phyloP scores from a whole-genome alignment of 1,140 invertebrate species.

The Meloidogyne floridensis region DNA sequence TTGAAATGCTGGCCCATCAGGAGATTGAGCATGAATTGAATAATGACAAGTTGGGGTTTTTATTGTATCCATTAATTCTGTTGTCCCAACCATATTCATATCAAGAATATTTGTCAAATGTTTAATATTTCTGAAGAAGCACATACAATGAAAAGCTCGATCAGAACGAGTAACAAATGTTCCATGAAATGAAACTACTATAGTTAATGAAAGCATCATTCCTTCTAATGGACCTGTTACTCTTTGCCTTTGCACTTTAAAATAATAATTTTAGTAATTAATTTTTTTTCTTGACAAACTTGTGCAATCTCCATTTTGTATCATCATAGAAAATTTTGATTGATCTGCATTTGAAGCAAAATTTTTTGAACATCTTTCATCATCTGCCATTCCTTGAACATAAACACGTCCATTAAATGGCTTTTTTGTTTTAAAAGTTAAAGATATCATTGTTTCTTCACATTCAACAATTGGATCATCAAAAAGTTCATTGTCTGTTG shows the following conservation, averaged over 20 bases:
- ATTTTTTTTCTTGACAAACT: constrained; percentile 27
- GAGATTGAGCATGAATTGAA: constrained; percentile 45
- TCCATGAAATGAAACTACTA: constrained; percentile 62
- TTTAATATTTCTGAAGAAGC: constrained; percentile 63
- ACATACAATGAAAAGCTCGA: constrained; percentile 61
- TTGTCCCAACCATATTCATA: constrained; percentile 52
- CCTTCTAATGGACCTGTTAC: constrained; percentile 60
- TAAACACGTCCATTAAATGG: constrained; percentile 62
- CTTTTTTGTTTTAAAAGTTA: constrained; percentile 64
- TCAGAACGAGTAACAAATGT: constrained; percentile 62
- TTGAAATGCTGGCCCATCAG: constrained; percentile 51
- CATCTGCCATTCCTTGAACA: constrained; percentile 54
- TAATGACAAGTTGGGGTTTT: constrained; percentile 56
- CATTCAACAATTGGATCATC: constrained; percentile 55
- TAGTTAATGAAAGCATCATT: constrained; percentile 61
- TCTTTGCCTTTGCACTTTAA: constrained; percentile 53
- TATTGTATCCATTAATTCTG: constrained; percentile 57
- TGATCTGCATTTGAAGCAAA: constrained; percentile 60
- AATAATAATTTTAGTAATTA: not conserved
- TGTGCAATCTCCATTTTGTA: constrained; percentile 63
- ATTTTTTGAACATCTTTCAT: constrained; percentile 57
- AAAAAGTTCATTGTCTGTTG: constrained; percentile 55
- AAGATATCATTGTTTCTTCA: constrained; percentile 55
- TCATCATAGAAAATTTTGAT: constrained; percentile 60
- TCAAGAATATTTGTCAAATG: constrained; percentile 60